Base-by-base conservation (phyloP, 53 echinoderm and acorn worm species). In the Mesocentrotus franciscanus region DNA sequence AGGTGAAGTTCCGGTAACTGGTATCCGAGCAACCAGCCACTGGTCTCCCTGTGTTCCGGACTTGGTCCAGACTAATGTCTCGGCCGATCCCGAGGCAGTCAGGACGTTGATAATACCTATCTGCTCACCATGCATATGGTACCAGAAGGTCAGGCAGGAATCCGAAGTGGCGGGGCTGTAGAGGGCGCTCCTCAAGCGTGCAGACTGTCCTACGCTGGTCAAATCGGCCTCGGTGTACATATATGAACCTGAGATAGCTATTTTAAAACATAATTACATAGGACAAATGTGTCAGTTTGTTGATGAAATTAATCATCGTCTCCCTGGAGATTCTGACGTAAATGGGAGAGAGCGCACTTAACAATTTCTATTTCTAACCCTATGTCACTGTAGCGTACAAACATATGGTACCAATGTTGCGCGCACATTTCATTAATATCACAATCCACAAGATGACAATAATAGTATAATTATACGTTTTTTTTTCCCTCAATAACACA, bases 111-210 rank as follows among this genome's bases (percentile, higher is more conserved):
- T 75, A 8, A 71, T 78, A 4, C 85, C 97, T 8, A 97, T 66
- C 61, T 94, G 95, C 35, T 95, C 91, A 9, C 97, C 97, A 49
- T 97, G 95, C 96, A 97, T 96, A 92, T 97, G 96, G 55, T 97
- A 97, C 98, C 97, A 97, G 96, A 97, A 97, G 17, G 93, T 95
- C 76, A 97, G 96, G 32, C 98, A 97, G 60, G 94, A 93, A 26
- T 93, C 94, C 3, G 90, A 55, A 9, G 95, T 94, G 30, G 29
- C 61, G 10, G 97, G 96, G 24, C 78, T 96, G 56, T 93, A 24
- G 61, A 70, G 60, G 2, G 95, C 96, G 76, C 96, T 96, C 0
- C n/a, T 81, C 55, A 96, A 90, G 72, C 96, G 95, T 13, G 98
- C 95, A 27, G 75, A 61, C 33, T 97, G 83, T 11, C 95, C 91